Base-by-base conservation (phyloP, 2,888 invertebrate genomes). In the Melanostoma mellinum region DNA sequence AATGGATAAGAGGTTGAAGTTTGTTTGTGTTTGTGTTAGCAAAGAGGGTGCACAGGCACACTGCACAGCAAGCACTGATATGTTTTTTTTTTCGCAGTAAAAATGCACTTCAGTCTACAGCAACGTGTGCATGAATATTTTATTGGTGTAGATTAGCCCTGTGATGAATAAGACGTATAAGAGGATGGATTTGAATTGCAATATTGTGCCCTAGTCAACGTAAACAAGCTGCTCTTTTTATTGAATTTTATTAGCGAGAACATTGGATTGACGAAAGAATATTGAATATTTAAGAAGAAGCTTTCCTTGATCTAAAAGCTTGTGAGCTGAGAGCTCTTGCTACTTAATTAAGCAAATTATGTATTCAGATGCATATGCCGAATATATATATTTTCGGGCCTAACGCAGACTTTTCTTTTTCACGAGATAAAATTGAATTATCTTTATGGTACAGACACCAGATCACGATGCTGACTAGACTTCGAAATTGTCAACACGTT, bases 61-160 rank as follows among this genome's bases (percentile, higher is more conserved):
- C 44, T 9, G 8, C 8, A 9, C 6, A 44, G 10, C 42, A 10
- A 46, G 30, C 6, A 33, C 5, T 20, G 50, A 32, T 4, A 33
- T 38, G 32, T 56, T 38, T 65, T 44, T 63, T 46, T 46, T 52
- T 40, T 38, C 38, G 44, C 35, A 52, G 48, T 4, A 9, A 2
- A 32, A n/a, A n/a, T 36, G 35, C 30, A 46, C 53, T 65, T 6
- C 40, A 46, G 46, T 36, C n/a, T 46, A 33, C 10, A 35, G 6
- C 35, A 10, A 20, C 72, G 72, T 61, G 72, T 53, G 53, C 36
- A 65, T 74, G 69, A 82, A 82, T 82, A 82, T 74, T 78, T 74
- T 60, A 74, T 60, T 50, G 36, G 35, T 48, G 50, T 33, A 69
- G 48, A 82, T 73, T 69, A 78, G 73, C 46, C 65, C 55, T 48